These are phyloP conservation scores for Helleia helle DNA, from an alignment of 2,888 invertebrate species.

Conservation along the genomic window DNA sequence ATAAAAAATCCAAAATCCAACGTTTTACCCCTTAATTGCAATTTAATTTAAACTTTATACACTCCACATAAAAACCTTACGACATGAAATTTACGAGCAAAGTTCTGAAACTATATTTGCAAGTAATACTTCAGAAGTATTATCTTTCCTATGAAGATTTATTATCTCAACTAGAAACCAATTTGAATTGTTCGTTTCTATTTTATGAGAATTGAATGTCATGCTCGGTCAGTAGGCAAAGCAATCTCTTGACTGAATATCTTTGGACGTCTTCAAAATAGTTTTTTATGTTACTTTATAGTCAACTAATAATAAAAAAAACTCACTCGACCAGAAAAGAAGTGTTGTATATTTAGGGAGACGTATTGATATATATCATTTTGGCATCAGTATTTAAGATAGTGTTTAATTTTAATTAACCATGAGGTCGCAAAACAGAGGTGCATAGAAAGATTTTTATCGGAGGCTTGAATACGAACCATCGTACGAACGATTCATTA, in stretches of 20 bases:
- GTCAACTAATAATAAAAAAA: too few relatives aligned
- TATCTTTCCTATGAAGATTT: constrained; percentile 5
- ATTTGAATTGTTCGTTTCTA: too few relatives aligned
- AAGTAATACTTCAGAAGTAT: too few relatives aligned
- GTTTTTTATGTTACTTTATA: too few relatives aligned
- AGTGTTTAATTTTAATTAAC: not conserved
- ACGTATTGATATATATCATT: not conserved
- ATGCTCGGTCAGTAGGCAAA: too few relatives aligned
- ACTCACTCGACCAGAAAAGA: constrained; percentile 35
- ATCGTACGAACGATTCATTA: constrained; percentile 93
- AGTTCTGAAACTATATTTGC: not conserved
- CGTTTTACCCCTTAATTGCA: too few relatives aligned
- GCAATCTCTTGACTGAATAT: too few relatives aligned
- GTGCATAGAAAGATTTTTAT: constrained; percentile 95
- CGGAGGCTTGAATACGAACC: constrained; percentile 95
- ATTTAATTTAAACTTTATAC: too few relatives aligned
- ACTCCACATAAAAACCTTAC: too few relatives aligned
- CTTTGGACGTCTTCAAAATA: too few relatives aligned
- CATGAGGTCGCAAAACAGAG: constrained; percentile 77
- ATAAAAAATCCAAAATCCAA: too few relatives aligned
- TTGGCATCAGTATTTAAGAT: not conserved
- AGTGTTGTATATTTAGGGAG: constrained; percentile 15
- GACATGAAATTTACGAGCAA: not conserved
- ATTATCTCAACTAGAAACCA: not conserved
- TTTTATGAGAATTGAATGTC: not conserved